Evolutionary conservation across 2,797 vertebrate genomes (phyloP), one percentile per base, ranked within the genome.

Genomic region (Esox masquinongy): DNA sequence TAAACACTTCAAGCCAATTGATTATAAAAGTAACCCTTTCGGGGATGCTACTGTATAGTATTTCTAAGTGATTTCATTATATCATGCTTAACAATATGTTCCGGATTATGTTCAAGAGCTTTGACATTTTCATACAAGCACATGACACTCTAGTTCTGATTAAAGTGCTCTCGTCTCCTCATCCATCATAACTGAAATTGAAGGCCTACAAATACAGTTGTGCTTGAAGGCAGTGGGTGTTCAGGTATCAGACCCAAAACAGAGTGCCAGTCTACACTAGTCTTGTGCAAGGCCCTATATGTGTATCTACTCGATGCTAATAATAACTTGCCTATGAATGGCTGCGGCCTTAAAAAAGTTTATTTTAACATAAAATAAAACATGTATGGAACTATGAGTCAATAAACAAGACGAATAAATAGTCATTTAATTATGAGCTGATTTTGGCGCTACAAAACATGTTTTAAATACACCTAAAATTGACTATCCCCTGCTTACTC

Each of bases 1-100:
- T 16, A 17, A 50, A 80, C 78, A 75, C 77, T 47, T 70, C 14
- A 17, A 26, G 1, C 11, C 24, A 24, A 43, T 16, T 50, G 14
- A 19, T 51, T 51, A 51, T 51, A 51, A 19, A 51, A 51, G 50
- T 51, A n/a, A n/a, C 14, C 2, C 47, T 22, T 26, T n/a, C 9
- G 2, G 51, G 51, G 9, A 72, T 12, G 19, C 34, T 17, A 39
- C 36, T 68, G 31, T 14, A 7, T 26, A 15, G 29, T 29, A 14
- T 36, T 39, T 68, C 19, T 24, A 36, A 3, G 31, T 39, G 19
- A 9, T 17, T 67, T 67, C 34, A 36, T 67, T 51, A 11, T 39
- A 7, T 36, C 8, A 68, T 19, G 15, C 50, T 53, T 50, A 15
- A 50, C 17, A 31, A 31, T 31, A 31, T 39, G 26, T 39, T 43